These are phyloP conservation scores for Enhydra lutris DNA, from an alignment of 2,113 vertebrate species.

Conservation along the genomic window DNA sequence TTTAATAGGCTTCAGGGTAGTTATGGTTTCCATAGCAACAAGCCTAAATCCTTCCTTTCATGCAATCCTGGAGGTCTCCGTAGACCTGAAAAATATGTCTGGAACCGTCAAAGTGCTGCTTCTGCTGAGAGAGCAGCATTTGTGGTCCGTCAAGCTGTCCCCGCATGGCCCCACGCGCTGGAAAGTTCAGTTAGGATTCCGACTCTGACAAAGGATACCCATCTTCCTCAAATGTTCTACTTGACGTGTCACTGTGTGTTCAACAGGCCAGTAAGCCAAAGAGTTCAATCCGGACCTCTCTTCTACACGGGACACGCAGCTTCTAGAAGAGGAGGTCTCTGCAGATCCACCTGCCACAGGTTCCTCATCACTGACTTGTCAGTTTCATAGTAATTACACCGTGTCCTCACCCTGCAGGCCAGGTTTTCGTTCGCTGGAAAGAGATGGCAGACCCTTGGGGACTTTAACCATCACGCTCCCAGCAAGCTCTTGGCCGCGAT, in stretches of 20 bases:
- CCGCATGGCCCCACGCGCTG: not conserved
- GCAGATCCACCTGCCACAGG: not conserved
- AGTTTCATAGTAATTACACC: slow-evolving; percentile 15
- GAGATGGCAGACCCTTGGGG: not conserved
- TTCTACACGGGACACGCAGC: not conserved
- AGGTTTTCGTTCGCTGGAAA: not conserved
- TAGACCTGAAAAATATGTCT: slow-evolving; percentile 69
- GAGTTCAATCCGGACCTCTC: not conserved
- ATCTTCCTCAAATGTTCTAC: slow-evolving; percentile 8
- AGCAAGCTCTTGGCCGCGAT: not conserved
- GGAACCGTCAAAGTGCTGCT: slow-evolving; percentile 79
- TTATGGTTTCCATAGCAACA: slow-evolving; percentile 84
- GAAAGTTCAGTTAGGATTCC: slow-evolving; percentile 60
- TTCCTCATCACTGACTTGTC: not conserved
- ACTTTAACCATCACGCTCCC: not conserved
- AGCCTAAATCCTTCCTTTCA: slow-evolving; percentile 79
- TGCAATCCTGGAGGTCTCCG: slow-evolving; percentile 76
- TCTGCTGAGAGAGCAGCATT: slow-evolving; percentile 69
- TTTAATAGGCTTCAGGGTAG: slow-evolving; percentile 78
- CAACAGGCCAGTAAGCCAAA: not conserved
- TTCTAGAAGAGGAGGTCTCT: not conserved
- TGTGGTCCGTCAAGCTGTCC: slow-evolving; percentile 68
- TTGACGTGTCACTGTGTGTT: slow-evolving; percentile 8
- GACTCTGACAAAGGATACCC: slow-evolving; percentile 44
- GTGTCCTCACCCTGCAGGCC: not conserved